A percentile compares a stretch with the other conserved stretches of the same genome.
These are phyloP conservation scores for Nerophis ophidion DNA, from an alignment of 2,113 vertebrate species.

Conservation along the genomic window DNA sequence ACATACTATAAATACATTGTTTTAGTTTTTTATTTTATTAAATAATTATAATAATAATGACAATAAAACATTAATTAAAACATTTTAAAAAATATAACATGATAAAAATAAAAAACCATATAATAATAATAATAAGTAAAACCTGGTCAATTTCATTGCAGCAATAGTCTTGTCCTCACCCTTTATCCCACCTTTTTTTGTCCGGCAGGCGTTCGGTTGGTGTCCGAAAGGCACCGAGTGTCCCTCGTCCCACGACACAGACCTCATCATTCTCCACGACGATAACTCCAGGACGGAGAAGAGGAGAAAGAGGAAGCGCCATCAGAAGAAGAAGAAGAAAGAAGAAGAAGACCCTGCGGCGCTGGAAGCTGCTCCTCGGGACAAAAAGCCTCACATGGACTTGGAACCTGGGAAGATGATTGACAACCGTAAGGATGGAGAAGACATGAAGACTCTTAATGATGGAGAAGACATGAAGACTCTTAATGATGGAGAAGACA, in stretches of 20 bases:
- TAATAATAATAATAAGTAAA: no score
- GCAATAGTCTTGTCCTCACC: not conserved
- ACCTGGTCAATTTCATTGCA: no score
- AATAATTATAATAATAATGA: no score
- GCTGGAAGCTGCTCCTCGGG: conserved; percentile 36
- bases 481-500: not conserved
- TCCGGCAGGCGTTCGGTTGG: conserved; percentile 87
- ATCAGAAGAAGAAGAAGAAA: conserved; percentile 57
- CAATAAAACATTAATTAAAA: no score
- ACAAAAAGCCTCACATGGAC: conserved; percentile 57
- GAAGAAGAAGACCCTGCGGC: conserved; percentile 16
- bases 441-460: not conserved
- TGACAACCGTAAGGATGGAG: conserved; percentile 29
- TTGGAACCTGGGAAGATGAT: conserved; percentile 35
- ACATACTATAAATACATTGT: no score
- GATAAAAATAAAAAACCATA: no score
- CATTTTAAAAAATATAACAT: no score
- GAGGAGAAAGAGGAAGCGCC: conserved; percentile 69
- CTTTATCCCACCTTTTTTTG: not conserved
- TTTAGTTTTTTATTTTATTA: no score
- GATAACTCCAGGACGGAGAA: conserved; percentile 77
- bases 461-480: conserved; percentile 7
- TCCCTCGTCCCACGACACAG: conserved; percentile 87
- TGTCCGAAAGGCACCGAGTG: conserved; percentile 85
- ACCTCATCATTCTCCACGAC: conserved; percentile 88